Conservation (phyloP, 2,113 vertebrate species). For the Aegithalos caudatus region DNA sequence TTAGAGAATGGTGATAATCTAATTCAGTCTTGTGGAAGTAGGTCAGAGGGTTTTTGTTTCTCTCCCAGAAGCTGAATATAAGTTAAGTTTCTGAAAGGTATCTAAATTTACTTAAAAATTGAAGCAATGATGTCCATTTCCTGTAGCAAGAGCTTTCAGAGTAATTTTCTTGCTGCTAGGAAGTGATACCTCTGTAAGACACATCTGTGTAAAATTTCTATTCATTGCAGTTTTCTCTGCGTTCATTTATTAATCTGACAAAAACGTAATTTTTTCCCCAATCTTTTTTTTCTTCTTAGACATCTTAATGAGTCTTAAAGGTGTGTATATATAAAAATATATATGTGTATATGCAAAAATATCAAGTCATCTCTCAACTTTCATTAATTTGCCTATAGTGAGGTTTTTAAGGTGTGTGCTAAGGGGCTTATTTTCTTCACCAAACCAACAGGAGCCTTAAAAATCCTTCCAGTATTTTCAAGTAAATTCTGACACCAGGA, state of each 20-base stretch:
- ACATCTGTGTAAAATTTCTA: neutral
- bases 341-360: neutral
- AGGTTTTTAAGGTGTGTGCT: neutral
- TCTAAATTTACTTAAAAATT: neutral
- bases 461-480: neutral
- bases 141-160: neutral
- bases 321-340: neutral
- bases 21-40: neutral
- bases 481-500: neutral
- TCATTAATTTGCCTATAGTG: neutral
- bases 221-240: neutral
- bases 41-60: neutral
- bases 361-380: neutral
- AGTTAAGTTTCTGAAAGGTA: neutral
- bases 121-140: neutral
- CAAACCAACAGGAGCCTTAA: neutral
- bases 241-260: neutral
- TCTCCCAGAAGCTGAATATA: neutral
- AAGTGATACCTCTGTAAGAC: neutral
- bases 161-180: neutral
- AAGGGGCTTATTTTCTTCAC: neutral
- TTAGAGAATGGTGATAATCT: neutral
- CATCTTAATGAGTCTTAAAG: neutral
- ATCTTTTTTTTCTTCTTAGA: neutral
- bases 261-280: neutral